phyloP scores from a whole-genome alignment of 2,113 vertebrate genomes.

The Cyprinodon brontotheroides region DNA sequence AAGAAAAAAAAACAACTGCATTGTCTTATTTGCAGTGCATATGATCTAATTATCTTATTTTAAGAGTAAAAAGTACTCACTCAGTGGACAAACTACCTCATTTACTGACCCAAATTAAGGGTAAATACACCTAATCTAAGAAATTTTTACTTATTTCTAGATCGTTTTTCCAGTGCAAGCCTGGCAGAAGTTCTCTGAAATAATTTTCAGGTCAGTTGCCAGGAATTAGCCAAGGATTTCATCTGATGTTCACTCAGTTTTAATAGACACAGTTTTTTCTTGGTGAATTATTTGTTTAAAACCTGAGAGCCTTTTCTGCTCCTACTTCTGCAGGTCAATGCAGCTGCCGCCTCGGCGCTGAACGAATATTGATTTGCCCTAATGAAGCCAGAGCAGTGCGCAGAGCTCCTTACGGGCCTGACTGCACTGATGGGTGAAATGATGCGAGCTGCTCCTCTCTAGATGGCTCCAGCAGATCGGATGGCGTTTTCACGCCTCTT shows the following conservation, averaged over 20 bases:
- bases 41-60: too few species aligned
- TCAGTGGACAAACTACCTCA: too few species aligned
- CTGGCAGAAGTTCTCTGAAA: too few species aligned
- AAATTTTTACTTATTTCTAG: too few species aligned
- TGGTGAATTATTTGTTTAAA: not conserved
- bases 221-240: not conserved
- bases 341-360: slow-evolving; percentile 11
- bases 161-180: too few species aligned
- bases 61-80: too few species aligned
- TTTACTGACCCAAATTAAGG: too few species aligned
- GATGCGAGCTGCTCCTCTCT: slow-evolving; percentile 28
- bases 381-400: slow-evolving; percentile 67
- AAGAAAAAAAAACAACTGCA: too few species aligned
- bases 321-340: too few species aligned
- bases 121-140: too few species aligned
- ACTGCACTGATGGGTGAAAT: slow-evolving; percentile 48
- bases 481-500: slow-evolving; percentile 56
- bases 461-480: slow-evolving; percentile 51
- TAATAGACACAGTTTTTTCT: not conserved
- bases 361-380: slow-evolving; percentile 57
- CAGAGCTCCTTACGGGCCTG: slow-evolving; percentile 23
- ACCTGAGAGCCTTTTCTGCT: not conserved
- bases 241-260: not conserved
- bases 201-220: not conserved
- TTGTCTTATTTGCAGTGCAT: too few species aligned